Conservation (phyloP, 2,888 invertebrate species). For the Anorthoa munda region DNA sequence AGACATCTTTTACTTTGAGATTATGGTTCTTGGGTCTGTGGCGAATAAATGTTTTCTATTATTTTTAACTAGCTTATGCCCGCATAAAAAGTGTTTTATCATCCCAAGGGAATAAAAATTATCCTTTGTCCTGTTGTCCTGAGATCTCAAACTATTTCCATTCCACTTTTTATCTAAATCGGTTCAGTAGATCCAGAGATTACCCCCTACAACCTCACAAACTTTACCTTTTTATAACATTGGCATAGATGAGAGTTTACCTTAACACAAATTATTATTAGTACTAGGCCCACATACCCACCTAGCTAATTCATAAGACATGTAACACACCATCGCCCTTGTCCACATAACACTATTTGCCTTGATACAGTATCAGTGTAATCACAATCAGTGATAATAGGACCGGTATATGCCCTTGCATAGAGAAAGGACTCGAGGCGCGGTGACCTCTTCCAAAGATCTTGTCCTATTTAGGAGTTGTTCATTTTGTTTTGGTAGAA, state of each 20-base stretch:
- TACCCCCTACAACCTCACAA: too few species aligned
- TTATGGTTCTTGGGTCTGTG: too few species aligned
- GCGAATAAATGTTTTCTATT: too few species aligned
- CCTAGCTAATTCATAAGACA: slow-evolving; percentile 8
- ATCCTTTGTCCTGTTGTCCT: too few species aligned
- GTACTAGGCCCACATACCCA: neutral
- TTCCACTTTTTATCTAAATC: too few species aligned
- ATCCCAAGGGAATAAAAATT: too few species aligned
- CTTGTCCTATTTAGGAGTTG: slow-evolving; percentile 29
- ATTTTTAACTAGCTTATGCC: too few species aligned
- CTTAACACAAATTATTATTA: neutral
- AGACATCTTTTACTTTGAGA: too few species aligned
- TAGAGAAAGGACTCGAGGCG: slow-evolving; percentile 50
- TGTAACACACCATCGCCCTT: slow-evolving; percentile 45
- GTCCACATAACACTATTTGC: slow-evolving; percentile 43
- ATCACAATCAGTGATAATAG: slow-evolving; percentile 61
- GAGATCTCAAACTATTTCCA: too few species aligned
- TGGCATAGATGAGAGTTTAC: neutral
- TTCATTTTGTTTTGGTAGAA: slow-evolving; percentile 4
- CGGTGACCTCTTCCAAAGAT: slow-evolving; percentile 46
- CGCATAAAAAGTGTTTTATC: too few species aligned
- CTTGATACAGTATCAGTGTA: slow-evolving; percentile 50
- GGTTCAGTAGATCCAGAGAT: too few species aligned
- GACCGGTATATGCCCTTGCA: slow-evolving; percentile 58
- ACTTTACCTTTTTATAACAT: too few species aligned